Base-by-base conservation (phyloP, 2,113 vertebrate genomes). In the Esox niger region DNA sequence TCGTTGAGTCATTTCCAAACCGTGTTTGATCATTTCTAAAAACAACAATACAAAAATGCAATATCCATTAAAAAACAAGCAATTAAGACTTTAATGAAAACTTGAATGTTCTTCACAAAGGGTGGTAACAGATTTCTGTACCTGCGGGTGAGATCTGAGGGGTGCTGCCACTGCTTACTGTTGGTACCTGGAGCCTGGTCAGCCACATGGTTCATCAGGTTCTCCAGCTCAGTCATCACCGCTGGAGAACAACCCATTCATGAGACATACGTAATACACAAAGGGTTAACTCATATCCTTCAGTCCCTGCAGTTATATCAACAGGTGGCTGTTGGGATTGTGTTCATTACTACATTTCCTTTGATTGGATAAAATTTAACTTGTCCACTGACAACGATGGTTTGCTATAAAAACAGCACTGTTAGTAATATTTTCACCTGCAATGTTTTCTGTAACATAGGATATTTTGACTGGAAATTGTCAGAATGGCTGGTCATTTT, bases 71-170 rank as follows among this genome's bases (percentile, higher is more conserved):
- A 15, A 43, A 43, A 15, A 43, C 1, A 43, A 13, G 13, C 3
- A 43, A 17, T 43, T 4, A 17, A 43, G 11, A 15, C 13, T 43
- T 15, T 7, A 54, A 54, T 54, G 9, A 54, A 23, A 15, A 21
- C 49, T 25, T 8, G 21, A 54, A 54, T 54, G 38, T 43, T 15
- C 38, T 7, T 15, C 17, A 43, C 38, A 17, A 15, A 43, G 38
- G 38, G 38, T 15, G 17, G 3, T 15, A 17, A 15, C 17, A 17
- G 38, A 54, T n/a, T 0, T n/a, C 29, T 5, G 11, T 81, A 91
- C 90, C 85, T 87, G 31, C 9, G 2, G 0, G 83, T 88, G 8
- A 89, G 67, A 25, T 91, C 88, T 0, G 88, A 79, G 0, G 89
- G 88, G 69, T 89, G 85, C 47, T 87, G 86, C 89, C 88, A 88